Evolutionary conservation across 2,113 vertebrate genomes (phyloP).

Genomic region (Strix aluco): DNA sequence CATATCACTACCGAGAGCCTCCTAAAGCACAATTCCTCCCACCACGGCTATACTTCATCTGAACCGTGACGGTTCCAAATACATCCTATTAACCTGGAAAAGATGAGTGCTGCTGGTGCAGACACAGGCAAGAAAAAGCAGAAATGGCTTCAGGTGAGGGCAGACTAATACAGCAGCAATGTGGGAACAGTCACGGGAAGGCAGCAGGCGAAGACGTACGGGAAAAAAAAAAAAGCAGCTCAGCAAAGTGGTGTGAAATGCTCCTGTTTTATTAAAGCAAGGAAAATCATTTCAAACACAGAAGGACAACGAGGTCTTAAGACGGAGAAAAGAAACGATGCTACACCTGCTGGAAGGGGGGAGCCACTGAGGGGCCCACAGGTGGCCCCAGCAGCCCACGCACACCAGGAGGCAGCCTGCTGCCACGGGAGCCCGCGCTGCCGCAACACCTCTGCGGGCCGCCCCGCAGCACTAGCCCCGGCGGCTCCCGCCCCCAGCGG

Average conservation of each 20-base stretch:
- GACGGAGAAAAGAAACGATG: not conserved
- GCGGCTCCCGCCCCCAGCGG: too few relatives aligned
- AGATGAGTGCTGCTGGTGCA: rapidly evolving
- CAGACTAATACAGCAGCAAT: rapidly evolving
- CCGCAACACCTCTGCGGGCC: rapidly evolving
- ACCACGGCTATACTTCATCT: rapidly evolving
- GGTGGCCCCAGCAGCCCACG: not conserved
- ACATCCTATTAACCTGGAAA: rapidly evolving
- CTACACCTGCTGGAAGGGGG: rapidly evolving
- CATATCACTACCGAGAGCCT: rapidly evolving
- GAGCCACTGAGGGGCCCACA: rapidly evolving
- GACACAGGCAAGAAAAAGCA: rapidly evolving
- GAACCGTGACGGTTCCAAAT: rapidly evolving
- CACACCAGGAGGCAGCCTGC: not conserved
- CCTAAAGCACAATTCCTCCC: rapidly evolving
- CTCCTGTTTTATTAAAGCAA: not conserved
- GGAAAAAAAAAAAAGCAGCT: not conserved
- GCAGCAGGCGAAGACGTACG: rapidly evolving
- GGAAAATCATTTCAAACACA: not conserved
- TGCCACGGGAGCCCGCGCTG: not conserved
- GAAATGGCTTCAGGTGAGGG: rapidly evolving
- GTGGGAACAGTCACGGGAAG: rapidly evolving
- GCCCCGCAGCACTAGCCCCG: too few relatives aligned
- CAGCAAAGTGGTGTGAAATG: not conserved
- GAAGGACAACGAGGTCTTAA: not conserved